Conservation (phyloP, 2,888 invertebrate genomes). For the Vannuccia rotundouncinata region DNA sequence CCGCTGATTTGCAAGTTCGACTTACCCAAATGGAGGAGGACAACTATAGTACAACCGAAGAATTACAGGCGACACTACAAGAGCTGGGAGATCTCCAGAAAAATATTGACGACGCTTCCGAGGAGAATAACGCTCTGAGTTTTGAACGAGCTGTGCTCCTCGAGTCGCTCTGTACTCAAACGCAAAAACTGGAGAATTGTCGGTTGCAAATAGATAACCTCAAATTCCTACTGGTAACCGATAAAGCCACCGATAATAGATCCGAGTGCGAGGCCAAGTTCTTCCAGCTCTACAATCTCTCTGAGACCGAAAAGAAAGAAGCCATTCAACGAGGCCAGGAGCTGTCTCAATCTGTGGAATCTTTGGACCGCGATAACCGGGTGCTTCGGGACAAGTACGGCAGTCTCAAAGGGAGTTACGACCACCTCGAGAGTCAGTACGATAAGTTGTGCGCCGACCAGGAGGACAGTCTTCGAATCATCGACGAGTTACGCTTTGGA, state of each 20-base stretch:
- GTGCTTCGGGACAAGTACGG: neutral
- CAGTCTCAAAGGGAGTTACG: neutral
- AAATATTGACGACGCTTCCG: conserved; percentile 75
- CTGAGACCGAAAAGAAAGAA: conserved; percentile 21
- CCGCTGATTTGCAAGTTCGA: conserved; percentile 29
- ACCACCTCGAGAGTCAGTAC: neutral
- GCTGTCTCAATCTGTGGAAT: neutral
- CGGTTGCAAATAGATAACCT: conserved; percentile 75
- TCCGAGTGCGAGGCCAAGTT: conserved; percentile 43
- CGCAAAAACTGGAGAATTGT: conserved; percentile 80
- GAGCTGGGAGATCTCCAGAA: conserved; percentile 81
- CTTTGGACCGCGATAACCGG: neutral
- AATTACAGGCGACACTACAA: conserved; percentile 83
- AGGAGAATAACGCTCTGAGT: conserved; percentile 75
- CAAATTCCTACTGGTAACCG: conserved; percentile 64
- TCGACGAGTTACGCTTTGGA: neutral
- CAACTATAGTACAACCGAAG: conserved; percentile 71
- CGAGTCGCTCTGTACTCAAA: conserved; percentile 82
- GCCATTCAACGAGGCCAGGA: neutral
- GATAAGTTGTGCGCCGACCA: neutral
- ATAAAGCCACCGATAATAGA: conserved; percentile 44
- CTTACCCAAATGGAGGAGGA: conserved; percentile 38
- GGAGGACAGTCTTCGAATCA: neutral
- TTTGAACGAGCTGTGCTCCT: conserved; percentile 82
- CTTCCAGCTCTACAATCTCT: conserved; percentile 54